Conservation (phyloP, 2,797 vertebrate species). For the Chelidonichthys spinosus region DNA sequence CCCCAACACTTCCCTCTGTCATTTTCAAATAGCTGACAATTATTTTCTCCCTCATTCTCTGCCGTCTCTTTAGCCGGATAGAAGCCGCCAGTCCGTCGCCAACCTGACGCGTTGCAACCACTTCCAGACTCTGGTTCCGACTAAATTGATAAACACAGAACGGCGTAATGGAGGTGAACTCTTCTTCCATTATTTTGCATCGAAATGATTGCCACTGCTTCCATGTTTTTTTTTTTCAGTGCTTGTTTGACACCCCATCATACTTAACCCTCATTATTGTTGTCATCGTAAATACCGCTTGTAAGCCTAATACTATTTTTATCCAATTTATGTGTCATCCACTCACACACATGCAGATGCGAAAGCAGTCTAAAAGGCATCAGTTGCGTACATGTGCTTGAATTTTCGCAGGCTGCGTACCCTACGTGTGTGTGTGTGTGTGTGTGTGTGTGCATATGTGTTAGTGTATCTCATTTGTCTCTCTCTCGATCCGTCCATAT, state of each 20-base stretch:
- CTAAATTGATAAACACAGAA: constrained; percentile 13
- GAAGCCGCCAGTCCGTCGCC: not conserved
- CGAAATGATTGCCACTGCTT: constrained; percentile 29
- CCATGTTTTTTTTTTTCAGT: constrained; percentile 27
- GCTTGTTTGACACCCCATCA: constrained; percentile 45
- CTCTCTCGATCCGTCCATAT: constrained; percentile 55
- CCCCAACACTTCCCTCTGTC: constrained; percentile 58
- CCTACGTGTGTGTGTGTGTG: constrained; percentile 21
- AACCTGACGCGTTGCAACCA: not conserved
- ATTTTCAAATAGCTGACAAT: constrained; percentile 63
- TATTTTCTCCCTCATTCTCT: constrained; percentile 43
- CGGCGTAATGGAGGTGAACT: not conserved
- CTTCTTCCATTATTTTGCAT: not conserved
- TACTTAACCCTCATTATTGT: constrained; percentile 48
- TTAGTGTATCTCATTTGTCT: constrained; percentile 34
- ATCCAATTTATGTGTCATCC: constrained; percentile 53
- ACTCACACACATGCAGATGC: constrained; percentile 21
- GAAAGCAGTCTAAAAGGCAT: constrained; percentile 10
- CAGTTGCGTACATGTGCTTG: constrained; percentile 5
- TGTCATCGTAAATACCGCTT: constrained; percentile 56
- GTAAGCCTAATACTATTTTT: constrained; percentile 54
- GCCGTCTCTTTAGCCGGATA: constrained; percentile 6
- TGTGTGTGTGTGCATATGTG: constrained; percentile 10
- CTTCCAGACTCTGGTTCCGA: constrained; percentile 2
- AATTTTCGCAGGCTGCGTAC: not conserved